A percentile compares a stretch with the other conserved stretches of the same genome.
Evolutionary conservation across 2,113 vertebrate genomes (phyloP).

Genomic region (Pseudois nayaur): DNA sequence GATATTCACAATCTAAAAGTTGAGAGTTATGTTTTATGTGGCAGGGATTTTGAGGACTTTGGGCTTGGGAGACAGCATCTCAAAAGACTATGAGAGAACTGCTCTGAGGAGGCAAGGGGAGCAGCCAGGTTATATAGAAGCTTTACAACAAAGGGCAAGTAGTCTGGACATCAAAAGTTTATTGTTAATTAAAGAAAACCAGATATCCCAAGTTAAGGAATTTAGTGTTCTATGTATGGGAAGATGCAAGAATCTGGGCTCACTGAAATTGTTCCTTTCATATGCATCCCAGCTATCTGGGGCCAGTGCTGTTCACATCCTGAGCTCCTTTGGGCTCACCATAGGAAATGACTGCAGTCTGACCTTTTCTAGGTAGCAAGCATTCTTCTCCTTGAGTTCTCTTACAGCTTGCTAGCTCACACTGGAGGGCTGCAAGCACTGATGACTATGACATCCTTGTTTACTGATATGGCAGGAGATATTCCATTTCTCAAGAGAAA

Average conservation of each 20-base stretch:
- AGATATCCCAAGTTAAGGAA: neutral
- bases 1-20: neutral
- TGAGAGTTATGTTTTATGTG: neutral
- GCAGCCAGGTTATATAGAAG: neutral
- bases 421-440: neutral
- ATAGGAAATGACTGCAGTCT: neutral
- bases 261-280: neutral
- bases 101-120: neutral
- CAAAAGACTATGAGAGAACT: neutral
- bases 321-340: neutral
- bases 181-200: neutral
- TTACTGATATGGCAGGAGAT: neutral
- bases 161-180: neutral
- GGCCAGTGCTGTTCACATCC: neutral
- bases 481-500: neutral
- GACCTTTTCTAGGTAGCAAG: neutral
- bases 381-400: neutral
- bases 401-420: neutral
- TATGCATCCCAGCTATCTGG: neutral
- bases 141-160: neutral
- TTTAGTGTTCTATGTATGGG: neutral
- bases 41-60: neutral
- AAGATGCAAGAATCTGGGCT: neutral
- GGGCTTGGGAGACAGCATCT: neutral
- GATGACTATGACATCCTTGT: neutral